A percentile compares a stretch with the other conserved stretches of the same genome.
Conservation (phyloP, 2,113 vertebrate species). For the Ceyx cyanopectus region DNA sequence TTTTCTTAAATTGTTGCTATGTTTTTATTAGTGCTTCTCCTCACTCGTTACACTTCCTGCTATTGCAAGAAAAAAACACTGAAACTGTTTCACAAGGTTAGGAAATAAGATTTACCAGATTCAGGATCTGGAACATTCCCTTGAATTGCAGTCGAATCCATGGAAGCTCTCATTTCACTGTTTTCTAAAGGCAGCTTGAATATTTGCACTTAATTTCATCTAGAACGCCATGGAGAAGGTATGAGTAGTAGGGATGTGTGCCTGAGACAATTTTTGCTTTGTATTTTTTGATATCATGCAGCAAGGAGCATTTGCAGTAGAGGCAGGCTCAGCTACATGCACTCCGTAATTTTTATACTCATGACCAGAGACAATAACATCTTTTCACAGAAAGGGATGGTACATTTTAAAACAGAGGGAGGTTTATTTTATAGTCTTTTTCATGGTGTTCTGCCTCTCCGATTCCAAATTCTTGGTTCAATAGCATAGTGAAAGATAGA, state of each 20-base stretch:
- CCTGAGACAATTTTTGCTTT: neutral
- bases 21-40: neutral
- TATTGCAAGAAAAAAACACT: neutral
- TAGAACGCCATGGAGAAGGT: neutral
- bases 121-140: neutral
- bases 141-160: neutral
- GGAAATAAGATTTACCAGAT: neutral
- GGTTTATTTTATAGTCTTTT: constrained; percentile 54
- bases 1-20: neutral
- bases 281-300: neutral
- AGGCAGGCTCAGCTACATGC: neutral
- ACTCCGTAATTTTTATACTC: constrained; percentile 34
- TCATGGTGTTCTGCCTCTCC: constrained; percentile 29
- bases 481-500: constrained; percentile 55
- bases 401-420: constrained; percentile 43
- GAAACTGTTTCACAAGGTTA: neutral
- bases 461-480: constrained; percentile 60
- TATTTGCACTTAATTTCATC: neutral
- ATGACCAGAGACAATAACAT: constrained; percentile 31
- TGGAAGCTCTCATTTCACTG: neutral
- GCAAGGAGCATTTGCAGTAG: neutral
- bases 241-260: neutral
- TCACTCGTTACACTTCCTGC: neutral
- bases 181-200: neutral
- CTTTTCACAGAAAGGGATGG: neutral